Evolutionary conservation across 1,140 invertebrate genomes (phyloP).

Genomic region (Trachymyrmex cornetzi): DNA sequence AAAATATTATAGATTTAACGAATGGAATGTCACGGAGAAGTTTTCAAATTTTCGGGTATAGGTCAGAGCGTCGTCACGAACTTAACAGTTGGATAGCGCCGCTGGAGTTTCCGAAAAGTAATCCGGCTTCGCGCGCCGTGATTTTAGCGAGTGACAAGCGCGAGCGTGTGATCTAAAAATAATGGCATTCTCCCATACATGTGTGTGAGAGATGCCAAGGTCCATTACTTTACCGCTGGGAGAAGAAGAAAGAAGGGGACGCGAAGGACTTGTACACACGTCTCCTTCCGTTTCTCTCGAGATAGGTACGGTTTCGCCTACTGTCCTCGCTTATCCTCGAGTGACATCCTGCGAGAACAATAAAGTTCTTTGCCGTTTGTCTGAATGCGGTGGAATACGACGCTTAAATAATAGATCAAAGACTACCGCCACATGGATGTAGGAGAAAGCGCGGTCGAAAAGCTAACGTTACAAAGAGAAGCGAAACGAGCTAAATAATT

Average conservation of each 20-base stretch:
- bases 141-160: conserved; percentile 63
- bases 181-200: conserved; percentile 43
- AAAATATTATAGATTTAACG: neutral
- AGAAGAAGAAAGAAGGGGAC: neutral
- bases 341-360: conserved; percentile 24
- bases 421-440: neutral
- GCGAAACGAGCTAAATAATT: conserved; percentile 30
- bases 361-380: conserved; percentile 39
- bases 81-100: neutral
- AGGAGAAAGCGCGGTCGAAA: neutral
- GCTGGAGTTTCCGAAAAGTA: conserved; percentile 38
- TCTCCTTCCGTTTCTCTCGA: neutral
- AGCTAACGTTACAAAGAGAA: conserved; percentile 31
- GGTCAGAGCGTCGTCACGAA: neutral
- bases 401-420: conserved; percentile 62
- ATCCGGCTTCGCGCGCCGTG: conserved; percentile 46
- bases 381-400: conserved; percentile 34
- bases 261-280: neutral
- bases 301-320: neutral
- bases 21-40: neutral
- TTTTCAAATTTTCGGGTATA: neutral
- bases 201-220: conserved; percentile 42
- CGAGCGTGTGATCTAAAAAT: conserved; percentile 66
- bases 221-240: conserved; percentile 37
- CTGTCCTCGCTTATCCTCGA: conserved; percentile 28